Percentiles rank a stretch among this genome's conserved stretches.
Evolutionary conservation across 1,140 invertebrate species (phyloP).

Genomic region (Hormaphis cornu): DNA sequence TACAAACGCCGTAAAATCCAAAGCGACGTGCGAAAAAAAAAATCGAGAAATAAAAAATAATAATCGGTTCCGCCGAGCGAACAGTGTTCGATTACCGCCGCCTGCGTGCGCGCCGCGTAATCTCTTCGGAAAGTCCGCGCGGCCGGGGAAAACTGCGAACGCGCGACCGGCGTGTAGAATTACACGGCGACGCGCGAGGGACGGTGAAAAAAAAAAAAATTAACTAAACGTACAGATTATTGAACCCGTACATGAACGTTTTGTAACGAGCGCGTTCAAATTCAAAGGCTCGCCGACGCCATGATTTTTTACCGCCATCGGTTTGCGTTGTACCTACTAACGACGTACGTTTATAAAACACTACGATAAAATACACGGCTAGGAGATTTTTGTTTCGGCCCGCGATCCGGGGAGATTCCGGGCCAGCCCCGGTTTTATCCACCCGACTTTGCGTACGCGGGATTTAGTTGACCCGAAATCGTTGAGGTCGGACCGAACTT

Average conservation of each 20-base stretch:
- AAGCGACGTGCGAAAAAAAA: neutral
- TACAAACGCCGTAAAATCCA: neutral
- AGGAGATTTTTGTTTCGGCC: too few species aligned
- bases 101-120: neutral
- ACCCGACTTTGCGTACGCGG: too few species aligned
- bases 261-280: neutral
- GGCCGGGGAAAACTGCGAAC: neutral
- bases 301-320: too few species aligned
- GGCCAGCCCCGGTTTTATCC: too few species aligned
- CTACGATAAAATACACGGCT: too few species aligned
- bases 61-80: neutral
- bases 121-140: constrained; percentile 8
- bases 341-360: too few species aligned
- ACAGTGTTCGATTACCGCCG: neutral
- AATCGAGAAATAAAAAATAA: neutral
- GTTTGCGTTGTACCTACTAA: too few species aligned
- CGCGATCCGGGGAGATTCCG: too few species aligned
- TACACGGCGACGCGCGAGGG: neutral
- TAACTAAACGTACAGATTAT: too few species aligned
- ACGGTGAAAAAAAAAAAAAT: constrained; percentile 3
- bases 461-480: too few species aligned
- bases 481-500: too few species aligned
- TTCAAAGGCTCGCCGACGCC: too few species aligned
- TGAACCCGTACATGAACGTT: neutral
- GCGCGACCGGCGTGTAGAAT: neutral